These are phyloP conservation scores for Eupsilia transversa DNA, from an alignment of 2,888 invertebrate genomes.

Conservation along the genomic window DNA sequence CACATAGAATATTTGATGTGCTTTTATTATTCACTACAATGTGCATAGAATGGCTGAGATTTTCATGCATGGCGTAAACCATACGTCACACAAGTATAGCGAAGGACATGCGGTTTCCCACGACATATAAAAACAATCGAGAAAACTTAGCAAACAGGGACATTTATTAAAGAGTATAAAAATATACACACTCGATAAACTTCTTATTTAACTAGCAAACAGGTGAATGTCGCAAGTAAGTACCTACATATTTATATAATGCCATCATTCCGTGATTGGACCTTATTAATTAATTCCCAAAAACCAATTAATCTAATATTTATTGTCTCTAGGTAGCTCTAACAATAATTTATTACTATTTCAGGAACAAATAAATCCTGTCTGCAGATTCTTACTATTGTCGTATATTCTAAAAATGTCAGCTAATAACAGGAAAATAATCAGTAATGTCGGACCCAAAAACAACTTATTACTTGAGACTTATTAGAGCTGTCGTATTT, in stretches of 20 bases:
- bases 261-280: background rate
- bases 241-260: too few relatives aligned
- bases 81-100: background rate
- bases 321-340: background rate
- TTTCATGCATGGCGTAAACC: background rate
- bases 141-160: background rate
- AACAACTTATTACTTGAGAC: conserved; percentile 21
- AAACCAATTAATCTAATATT: conserved; percentile 18
- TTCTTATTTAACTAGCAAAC: too few relatives aligned
- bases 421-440: conserved; percentile 29
- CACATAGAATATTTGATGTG: conserved; percentile 26
- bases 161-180: too few relatives aligned
- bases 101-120: background rate
- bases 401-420: conserved; percentile 31
- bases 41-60: background rate
- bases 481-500: conserved; percentile 6
- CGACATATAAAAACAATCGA: background rate
- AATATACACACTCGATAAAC: too few relatives aligned
- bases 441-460: conserved; percentile 17
- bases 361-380: conserved; percentile 29
- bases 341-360: conserved; percentile 18
- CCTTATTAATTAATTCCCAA: conserved; percentile 1
- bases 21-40: conserved; percentile 22
- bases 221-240: background rate
- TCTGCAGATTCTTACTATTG: conserved; percentile 33